A percentile compares a stretch with the other conserved stretches of the same genome.
These are phyloP conservation scores for Umimayanthus kanabou DNA, from an alignment of 92 coral and sea anemone species.

Conservation along the genomic window DNA sequence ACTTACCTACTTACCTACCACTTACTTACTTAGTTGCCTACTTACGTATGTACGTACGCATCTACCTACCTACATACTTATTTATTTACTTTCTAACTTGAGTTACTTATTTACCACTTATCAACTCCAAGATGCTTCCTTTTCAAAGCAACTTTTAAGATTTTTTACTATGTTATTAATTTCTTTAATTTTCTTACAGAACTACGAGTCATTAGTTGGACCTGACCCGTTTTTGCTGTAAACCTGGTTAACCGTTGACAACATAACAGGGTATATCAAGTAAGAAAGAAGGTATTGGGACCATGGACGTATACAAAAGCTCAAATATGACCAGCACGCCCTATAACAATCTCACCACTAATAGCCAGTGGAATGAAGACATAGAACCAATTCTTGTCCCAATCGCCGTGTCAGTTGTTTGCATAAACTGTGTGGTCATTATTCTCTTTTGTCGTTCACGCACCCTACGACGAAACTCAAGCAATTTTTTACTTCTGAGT, in stretches of 20 bases:
- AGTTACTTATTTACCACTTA: too few relatives aligned
- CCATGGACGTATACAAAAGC: not conserved
- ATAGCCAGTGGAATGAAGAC: not conserved
- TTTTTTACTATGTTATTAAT: too few relatives aligned
- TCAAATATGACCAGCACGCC: not conserved
- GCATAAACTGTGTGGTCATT: conserved; percentile 47
- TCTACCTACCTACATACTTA: too few relatives aligned
- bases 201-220: not conserved
- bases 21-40: too few relatives aligned
- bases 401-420: conserved; percentile 36
- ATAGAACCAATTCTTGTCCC: conserved; percentile 6
- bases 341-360: not conserved
- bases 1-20: too few relatives aligned
- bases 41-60: too few relatives aligned
- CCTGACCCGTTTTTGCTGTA: not conserved
- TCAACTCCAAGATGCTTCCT: too few relatives aligned
- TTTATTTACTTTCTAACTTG: too few relatives aligned
- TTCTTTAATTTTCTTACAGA: not conserved
- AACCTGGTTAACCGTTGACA: not conserved
- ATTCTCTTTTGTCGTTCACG: conserved; percentile 38
- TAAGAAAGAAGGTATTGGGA: not conserved
- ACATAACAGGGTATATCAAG: not conserved
- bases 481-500: conserved; percentile 53
- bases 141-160: too few relatives aligned
- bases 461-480: conserved; percentile 44